Percentiles rank a stretch among this genome's conserved stretches.
Conservation (phyloP, 2,113 vertebrate species). For the Chionis minor region DNA sequence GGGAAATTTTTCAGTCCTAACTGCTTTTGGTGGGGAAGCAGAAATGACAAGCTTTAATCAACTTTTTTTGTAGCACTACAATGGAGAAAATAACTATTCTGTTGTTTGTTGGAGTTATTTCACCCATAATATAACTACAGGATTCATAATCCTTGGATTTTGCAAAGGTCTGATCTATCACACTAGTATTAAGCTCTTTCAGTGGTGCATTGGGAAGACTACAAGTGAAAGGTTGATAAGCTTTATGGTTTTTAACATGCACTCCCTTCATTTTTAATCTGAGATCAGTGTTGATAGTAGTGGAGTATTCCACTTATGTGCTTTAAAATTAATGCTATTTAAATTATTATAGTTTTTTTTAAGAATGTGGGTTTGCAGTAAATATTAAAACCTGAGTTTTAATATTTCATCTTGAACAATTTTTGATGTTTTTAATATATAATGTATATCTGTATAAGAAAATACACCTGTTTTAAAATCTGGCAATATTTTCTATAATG, state of each 20-base stretch:
- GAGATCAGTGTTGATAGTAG: not conserved
- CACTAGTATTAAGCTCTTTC: not conserved
- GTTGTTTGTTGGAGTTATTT: not conserved
- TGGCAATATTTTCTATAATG: not conserved
- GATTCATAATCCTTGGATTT: not conserved
- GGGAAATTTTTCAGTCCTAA: not conserved
- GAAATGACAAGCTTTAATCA: not conserved
- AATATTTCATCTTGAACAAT: not conserved
- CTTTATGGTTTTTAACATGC: not conserved
- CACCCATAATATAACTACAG: not conserved
- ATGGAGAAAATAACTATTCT: not conserved
- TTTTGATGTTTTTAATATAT: not conserved
- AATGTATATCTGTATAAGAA: not conserved
- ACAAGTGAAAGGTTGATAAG: not conserved
- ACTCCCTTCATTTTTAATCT: not conserved
- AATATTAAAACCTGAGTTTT: not conserved
- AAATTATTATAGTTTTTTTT: not conserved
- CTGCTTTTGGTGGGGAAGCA: not conserved
- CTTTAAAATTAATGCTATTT: not conserved
- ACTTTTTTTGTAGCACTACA: not conserved
- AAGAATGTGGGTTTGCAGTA: not conserved
- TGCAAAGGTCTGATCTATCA: not conserved
- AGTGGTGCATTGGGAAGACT: not conserved
- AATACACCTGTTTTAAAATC: not conserved
- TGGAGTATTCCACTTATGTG: not conserved